Evolutionary conservation across 1,140 invertebrate genomes (phyloP), one percentile per base, ranked within the genome.

Genomic region (Palaemon carinicauda): DNA sequence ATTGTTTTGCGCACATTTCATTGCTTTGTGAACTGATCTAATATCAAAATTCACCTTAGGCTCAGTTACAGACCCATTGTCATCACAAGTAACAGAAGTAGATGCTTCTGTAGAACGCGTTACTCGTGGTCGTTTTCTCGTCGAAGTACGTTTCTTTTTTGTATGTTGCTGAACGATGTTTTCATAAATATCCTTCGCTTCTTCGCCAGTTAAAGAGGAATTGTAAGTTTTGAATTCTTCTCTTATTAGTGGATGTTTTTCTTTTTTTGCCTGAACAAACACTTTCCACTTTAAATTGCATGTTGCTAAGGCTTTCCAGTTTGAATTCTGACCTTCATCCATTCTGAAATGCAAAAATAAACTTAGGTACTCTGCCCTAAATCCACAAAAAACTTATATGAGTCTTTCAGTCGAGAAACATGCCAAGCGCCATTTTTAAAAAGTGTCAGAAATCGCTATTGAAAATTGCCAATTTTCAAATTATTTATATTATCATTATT

Each of bases 251-350:
- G 21, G 21, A 17, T 27, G 29, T 3, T 1, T 21, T 27, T n/a
- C 27, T 3, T 73, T 27, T 24, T 74, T 52, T 53, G 77, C 77
- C 50, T 73, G 77, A 1, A 86, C 77, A 86, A 86, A 86, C 9
- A 80, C 51, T 73, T 86, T 86, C 84, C 84, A 86, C 52, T 80
- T 80, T 3, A 86, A 17, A 53, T 86, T 17, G 3, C 60, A 56
- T 24, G 82, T 69, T n/a, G 77, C 84, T 24, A 80, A 74, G 21
- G 54, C 65, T 31, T 80, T 85, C 83, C 83, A 85, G 29, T 86
- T 79, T 52, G 74, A 69, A 1, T 41, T 51, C 15, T 71, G 52
- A 60, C 24, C 50, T 12, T 60, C 50, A 21, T 60, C 24, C 52
- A 81, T 83, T 12, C 54, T 75, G 29, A 60, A 60, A 60, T 9